These are phyloP conservation scores for Tamandua tetradactyla DNA, from an alignment of 2,797 vertebrate genomes.

Conservation along the genomic window DNA sequence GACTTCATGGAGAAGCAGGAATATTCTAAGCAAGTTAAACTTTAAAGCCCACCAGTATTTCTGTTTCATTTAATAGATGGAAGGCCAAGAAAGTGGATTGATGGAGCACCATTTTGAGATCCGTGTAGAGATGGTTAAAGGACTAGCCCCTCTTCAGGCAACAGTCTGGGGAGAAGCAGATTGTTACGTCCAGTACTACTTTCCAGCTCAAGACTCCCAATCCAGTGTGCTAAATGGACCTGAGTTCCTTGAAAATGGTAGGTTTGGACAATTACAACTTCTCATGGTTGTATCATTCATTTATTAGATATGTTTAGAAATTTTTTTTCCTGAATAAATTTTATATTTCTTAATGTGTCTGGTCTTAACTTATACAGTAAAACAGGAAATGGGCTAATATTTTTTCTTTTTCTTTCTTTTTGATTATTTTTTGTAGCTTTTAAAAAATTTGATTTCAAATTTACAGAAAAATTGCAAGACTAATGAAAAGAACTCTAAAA, in stretches of 20 bases:
- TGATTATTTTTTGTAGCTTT: not conserved
- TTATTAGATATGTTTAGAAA: not conserved
- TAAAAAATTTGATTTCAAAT: conserved; percentile 39
- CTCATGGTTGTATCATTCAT: not conserved
- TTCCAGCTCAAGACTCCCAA: conserved; percentile 88
- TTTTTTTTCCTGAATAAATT: conserved; percentile 44
- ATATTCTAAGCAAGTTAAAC: conserved; percentile 41
- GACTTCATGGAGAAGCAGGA: not conserved
- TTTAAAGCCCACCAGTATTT: conserved; percentile 48
- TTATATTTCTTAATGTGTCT: conserved; percentile 43
- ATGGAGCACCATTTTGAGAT: conserved; percentile 94
- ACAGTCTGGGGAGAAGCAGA: conserved; percentile 98
- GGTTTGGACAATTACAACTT: conserved; percentile 46
- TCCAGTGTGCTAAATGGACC: conserved; percentile 72
- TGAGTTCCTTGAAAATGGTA: conserved; percentile 87
- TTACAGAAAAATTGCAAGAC: conserved; percentile 28
- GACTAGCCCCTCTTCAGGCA: conserved; percentile 92
- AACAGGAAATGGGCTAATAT: not conserved
- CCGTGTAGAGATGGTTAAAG: conserved; percentile 89
- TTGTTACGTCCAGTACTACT: conserved; percentile 95
- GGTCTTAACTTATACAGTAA: not conserved
- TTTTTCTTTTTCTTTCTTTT: not conserved
- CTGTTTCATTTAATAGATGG: conserved; percentile 80
- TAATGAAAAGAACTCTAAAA: conserved; percentile 33
- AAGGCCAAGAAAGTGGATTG: conserved; percentile 75